phyloP scores from a whole-genome alignment of 2,113 vertebrate genomes.

The Myxocyprinus asiaticus region DNA sequence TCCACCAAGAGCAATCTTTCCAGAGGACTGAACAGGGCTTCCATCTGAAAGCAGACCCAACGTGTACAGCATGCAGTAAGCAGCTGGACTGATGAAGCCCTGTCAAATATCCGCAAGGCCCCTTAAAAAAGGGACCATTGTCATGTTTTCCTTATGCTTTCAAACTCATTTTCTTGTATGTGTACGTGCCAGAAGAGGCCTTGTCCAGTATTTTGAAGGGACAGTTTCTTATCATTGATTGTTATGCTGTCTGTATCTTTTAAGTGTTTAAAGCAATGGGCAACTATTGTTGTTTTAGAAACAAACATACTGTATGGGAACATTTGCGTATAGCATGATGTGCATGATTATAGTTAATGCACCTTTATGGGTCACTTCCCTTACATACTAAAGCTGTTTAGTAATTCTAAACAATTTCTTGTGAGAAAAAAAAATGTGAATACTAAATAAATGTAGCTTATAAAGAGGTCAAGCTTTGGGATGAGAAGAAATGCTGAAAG shows the following conservation, averaged over 20 bases:
- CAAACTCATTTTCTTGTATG: not conserved
- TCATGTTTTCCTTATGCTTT: not conserved
- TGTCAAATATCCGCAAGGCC: constrained; percentile 52
- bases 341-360: not conserved
- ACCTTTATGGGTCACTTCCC: not conserved
- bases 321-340: not conserved
- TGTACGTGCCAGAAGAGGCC: not conserved
- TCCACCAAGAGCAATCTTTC: not conserved
- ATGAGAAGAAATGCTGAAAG: not conserved
- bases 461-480: not conserved
- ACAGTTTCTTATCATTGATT: not conserved
- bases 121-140: constrained; percentile 4
- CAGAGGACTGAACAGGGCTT: constrained; percentile 24
- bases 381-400: no score
- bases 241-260: not conserved
- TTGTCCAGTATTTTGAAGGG: not conserved
- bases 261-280: not conserved
- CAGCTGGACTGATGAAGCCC: constrained; percentile 58
- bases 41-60: constrained; percentile 47
- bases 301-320: not conserved
- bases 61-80: constrained; percentile 48
- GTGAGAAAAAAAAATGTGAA: constrained; percentile 8
- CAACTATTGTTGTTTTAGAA: not conserved
- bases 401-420: not conserved
- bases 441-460: not conserved